Evolutionary conservation across 1,140 invertebrate species (phyloP).

Genomic region (Ostrea denselamellosa): DNA sequence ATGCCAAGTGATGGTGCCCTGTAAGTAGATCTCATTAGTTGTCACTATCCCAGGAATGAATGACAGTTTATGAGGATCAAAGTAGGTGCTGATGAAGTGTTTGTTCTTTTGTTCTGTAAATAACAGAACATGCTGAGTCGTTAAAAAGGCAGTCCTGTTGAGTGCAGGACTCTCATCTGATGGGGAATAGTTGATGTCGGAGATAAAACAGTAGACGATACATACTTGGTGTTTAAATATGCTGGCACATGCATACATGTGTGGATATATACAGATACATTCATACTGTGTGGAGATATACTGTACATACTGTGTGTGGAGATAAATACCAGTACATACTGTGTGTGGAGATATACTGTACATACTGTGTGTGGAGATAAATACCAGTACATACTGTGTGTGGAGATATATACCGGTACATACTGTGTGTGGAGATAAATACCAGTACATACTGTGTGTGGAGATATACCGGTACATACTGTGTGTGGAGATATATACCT

Average conservation of each 20-base stretch:
- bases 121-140: background rate
- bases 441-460: background rate
- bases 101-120: background rate
- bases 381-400: background rate
- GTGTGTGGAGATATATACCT: background rate
- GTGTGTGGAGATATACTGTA: background rate
- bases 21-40: background rate
- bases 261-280: background rate
- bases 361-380: background rate
- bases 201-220: background rate
- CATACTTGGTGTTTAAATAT: background rate
- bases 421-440: background rate
- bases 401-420: background rate
- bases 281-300: background rate
- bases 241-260: background rate
- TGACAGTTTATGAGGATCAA: constrained; percentile 22
- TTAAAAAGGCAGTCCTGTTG: background rate
- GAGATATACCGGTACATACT: background rate
- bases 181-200: background rate
- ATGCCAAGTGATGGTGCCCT: background rate
- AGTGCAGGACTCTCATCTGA: background rate
- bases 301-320: background rate
- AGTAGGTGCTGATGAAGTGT: constrained; percentile 16
- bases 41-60: background rate
- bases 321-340: background rate